A percentile compares a stretch with the other conserved stretches of the same genome.
Evolutionary conservation across 2,888 invertebrate genomes (phyloP).

Genomic region (Biston betularia): DNA sequence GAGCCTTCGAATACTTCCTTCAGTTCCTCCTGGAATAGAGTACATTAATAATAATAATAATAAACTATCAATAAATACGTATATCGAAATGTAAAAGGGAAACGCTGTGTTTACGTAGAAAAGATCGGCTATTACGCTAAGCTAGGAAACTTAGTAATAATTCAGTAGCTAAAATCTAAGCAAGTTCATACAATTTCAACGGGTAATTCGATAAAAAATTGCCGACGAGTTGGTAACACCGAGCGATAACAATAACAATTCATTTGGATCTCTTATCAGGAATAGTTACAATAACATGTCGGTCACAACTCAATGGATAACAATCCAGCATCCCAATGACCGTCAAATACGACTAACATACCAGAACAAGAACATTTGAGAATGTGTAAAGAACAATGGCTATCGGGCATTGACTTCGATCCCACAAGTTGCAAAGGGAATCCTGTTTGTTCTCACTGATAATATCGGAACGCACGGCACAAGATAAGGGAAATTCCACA

Average conservation of each 20-base stretch:
- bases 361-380: neutral
- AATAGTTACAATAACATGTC: neutral
- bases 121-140: no score
- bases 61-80: no score
- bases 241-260: neutral
- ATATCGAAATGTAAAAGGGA: no score
- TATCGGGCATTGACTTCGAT: slow-evolving; percentile 59
- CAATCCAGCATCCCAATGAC: neutral
- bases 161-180: neutral
- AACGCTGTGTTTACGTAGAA: no score
- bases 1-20: slow-evolving; percentile 95
- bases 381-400: slow-evolving; percentile 23
- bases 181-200: neutral
- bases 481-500: slow-evolving; percentile 23
- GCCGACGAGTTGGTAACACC: neutral
- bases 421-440: slow-evolving; percentile 37
- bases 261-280: neutral
- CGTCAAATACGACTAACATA: slow-evolving; percentile 5
- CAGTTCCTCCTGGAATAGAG: slow-evolving; percentile 89
- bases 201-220: neutral
- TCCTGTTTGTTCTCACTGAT: slow-evolving; percentile 53
- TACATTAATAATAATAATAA: no score
- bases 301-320: neutral
- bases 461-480: slow-evolving; percentile 37
- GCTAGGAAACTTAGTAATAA: no score